Evolutionary conservation across 2,888 invertebrate species (phyloP), one percentile per base, ranked within the genome.

Genomic region (Lycocerus yunnanus): DNA sequence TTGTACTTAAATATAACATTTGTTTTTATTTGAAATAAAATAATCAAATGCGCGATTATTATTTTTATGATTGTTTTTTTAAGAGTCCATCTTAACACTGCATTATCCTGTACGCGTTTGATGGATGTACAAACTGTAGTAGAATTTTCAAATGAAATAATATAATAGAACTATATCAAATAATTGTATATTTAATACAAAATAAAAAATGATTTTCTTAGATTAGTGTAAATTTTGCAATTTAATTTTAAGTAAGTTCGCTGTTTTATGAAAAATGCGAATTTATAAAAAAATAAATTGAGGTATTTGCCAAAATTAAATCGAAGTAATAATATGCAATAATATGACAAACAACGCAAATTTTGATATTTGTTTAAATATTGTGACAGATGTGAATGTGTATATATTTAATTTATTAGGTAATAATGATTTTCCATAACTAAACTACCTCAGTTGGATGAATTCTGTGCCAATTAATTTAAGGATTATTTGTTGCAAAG

Each of bases 371-470:
- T 85, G 83, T 85, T 84, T 83, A 81, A 72, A 80, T 79, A 76
- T 80, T 81, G 81, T 80, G 82, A 83, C 77, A 78, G 72, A 81
- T 83, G 84, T 84, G 83, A 83, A 79, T 84, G 81, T 85, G 84
- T 86, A 84, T 78, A 86, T 85, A 85, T 80, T 80, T 84, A 81
- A 80, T 82, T 84, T 84, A 82, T 84, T 84, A 83, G 81, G 82
- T 84, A 82, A 85, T 83, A 83, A 43, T 43, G 43, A 83, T 84
- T 84, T 84, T 84, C 79, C 83, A 85, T 82, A 83, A 86, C 85
- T 83, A 83, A 86, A 83, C 87, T 87, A 87, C 87, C 87, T 87
- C 87, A 86, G 86, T 87, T 87, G 69, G 74, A 79, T 77, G 76
- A 78, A 77, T 78, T 74, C 78, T 78, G 80, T 80, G 80, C 80